A percentile compares a stretch with the other conserved stretches of the same genome.
Conservation (phyloP, 23 tunicate genomes). For the Botrylloides violaceus region DNA sequence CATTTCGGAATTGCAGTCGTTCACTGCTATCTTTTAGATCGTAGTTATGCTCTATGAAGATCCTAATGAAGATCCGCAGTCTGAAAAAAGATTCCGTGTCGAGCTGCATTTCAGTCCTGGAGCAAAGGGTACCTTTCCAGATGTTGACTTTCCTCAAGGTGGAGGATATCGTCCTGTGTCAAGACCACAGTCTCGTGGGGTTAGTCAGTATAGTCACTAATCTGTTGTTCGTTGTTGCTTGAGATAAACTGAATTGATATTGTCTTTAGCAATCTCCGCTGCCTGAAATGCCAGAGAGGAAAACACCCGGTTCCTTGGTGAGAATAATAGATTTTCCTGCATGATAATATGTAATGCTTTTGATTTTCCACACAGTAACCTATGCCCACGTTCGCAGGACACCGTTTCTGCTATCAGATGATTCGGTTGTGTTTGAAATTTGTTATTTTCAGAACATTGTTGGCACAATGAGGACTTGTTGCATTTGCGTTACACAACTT, state of each 20-base stretch:
- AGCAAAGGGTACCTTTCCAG: constrained; percentile 75
- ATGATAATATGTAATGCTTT: too few relatives aligned
- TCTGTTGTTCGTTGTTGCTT: too few relatives aligned
- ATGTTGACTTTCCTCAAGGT: constrained; percentile 90
- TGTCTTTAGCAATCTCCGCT: constrained; percentile 30
- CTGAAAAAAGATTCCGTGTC: constrained; percentile 92
- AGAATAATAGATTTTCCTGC: too few relatives aligned
- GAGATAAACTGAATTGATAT: neutral
- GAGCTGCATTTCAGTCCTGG: constrained; percentile 99
- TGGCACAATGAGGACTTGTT: too few relatives aligned
- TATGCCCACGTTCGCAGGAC: too few relatives aligned
- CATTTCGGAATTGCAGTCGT: neutral
- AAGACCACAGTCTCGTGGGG: constrained; percentile 82
- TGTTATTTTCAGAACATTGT: too few relatives aligned
- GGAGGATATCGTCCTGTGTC: constrained; percentile 91
- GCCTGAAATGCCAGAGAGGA: constrained; percentile 30
- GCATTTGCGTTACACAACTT: too few relatives aligned
- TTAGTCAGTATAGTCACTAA: neutral
- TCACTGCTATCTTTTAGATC: constrained; percentile 28
- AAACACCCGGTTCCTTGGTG: constrained; percentile 2
- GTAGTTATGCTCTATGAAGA: constrained; percentile 98
- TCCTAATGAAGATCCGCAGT: constrained; percentile 76
- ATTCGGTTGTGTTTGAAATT: too few relatives aligned
- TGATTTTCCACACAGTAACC: too few relatives aligned
- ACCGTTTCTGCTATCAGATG: too few relatives aligned